Evolutionary conservation across 2,888 invertebrate species (phyloP), one percentile per base, ranked within the genome.

Genomic region (Synergus gifuensis): DNA sequence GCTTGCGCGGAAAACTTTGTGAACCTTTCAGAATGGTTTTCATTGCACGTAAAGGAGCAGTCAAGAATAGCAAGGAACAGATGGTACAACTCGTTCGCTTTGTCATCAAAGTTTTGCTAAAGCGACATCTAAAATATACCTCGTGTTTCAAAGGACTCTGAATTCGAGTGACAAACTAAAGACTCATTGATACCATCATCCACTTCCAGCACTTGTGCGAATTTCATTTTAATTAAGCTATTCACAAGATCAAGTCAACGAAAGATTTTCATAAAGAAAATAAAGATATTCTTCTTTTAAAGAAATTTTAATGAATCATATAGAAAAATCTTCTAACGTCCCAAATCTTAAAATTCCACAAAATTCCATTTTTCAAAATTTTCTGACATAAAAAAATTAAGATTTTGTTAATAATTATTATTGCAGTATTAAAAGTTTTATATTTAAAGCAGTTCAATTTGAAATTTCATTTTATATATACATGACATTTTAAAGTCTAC

Each of bases 11-110:
- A 18, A 73, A 73, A 73, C 73, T 73, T 73, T 73, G 73, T 54
- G 73, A 73, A 73, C 73, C 73, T 73, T 73, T 49, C 54, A 73
- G 73, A 58, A 73, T 40, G 40, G 49, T 36, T 73, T 58, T 54
- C 73, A 73, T 54, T 73, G 54, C 44, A 44, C 44, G 67, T 44
- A 73, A 73, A 73, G 28, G 36, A 54, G 73, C 73, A 73, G 16
- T 73, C 73, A 73, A 73, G 73, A 73, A 73, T 54, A 73, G 18
- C 73, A 54, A 11, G 36, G 12, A 73, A 54, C 73, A 54, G 49
- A 49, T 73, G 49, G 49, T 40, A 73, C 54, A 49, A n/a, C 73
- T 73, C 49, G 36, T 73, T 73, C 54, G 73, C 54, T 54, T 73
- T 73, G 73, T 54, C 73, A 49, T 36, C 16, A 54, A 73, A 73